Conservation (phyloP, 1,140 invertebrate species). For the Orchesella cincta region DNA sequence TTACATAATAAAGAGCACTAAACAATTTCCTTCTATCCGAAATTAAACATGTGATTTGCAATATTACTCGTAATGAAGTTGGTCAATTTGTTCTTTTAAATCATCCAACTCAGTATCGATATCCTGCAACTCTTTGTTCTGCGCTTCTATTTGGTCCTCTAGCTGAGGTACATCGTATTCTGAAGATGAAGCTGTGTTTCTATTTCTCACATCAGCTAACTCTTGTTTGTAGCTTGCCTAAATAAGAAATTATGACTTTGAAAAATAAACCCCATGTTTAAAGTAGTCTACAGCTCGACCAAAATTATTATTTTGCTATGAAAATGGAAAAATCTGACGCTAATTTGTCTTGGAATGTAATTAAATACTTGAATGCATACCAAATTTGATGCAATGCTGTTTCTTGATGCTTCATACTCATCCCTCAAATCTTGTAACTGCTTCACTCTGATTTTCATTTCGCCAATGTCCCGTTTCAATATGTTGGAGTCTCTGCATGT, state of each 20-base stretch:
- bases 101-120: too few species aligned
- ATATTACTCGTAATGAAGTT: too few species aligned
- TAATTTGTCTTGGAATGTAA: too few species aligned
- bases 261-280: too few species aligned
- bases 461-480: neutral
- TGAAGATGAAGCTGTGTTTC: neutral
- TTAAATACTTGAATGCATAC: too few species aligned
- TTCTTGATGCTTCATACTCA: neutral
- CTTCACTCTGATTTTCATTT: neutral
- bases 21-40: too few species aligned
- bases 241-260: too few species aligned
- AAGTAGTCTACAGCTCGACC: too few species aligned
- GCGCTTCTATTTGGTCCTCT: neutral
- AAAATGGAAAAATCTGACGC: too few species aligned
- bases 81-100: too few species aligned
- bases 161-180: neutral
- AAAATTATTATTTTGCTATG: too few species aligned
- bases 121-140: neutral
- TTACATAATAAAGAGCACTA: neutral
- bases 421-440: neutral
- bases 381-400: neutral
- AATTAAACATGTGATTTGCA: too few species aligned
- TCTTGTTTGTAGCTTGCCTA: neutral
- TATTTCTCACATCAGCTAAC: neutral
- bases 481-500: neutral